phyloP scores from a whole-genome alignment of 2,888 invertebrate genomes.

The Cantharis rufa region DNA sequence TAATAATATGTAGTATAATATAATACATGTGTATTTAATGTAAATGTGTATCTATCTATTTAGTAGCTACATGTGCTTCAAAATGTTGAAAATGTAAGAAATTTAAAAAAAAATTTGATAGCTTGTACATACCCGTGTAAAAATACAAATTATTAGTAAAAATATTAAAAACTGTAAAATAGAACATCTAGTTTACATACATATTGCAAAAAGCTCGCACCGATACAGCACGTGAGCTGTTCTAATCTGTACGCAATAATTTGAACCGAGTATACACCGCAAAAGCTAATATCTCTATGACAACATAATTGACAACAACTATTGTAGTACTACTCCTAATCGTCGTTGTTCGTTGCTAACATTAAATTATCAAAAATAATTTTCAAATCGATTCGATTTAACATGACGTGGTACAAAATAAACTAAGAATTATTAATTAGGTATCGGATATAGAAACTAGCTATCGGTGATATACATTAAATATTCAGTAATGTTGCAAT shows the following conservation, averaged over 20 bases:
- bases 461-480: neutral
- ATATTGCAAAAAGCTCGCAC: neutral
- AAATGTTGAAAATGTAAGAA: neutral
- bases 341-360: neutral
- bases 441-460: neutral
- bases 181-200: neutral
- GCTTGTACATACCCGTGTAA: neutral
- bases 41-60: neutral
- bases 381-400: slow-evolving; percentile 18
- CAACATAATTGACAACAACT: slow-evolving; percentile 27
- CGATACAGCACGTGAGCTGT: neutral
- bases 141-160: neutral
- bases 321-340: neutral
- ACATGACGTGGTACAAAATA: slow-evolving; percentile 16
- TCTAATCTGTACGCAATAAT: neutral
- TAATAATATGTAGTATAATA: too few relatives aligned
- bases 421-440: neutral
- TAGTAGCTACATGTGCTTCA: neutral
- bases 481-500: neutral
- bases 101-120: neutral
- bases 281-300: slow-evolving; percentile 28
- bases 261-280: neutral
- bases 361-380: slow-evolving; percentile 19
- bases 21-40: neutral
- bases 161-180: neutral